Conservation (phyloP, 2,113 vertebrate species). For the Proterorhinus semilunaris region DNA sequence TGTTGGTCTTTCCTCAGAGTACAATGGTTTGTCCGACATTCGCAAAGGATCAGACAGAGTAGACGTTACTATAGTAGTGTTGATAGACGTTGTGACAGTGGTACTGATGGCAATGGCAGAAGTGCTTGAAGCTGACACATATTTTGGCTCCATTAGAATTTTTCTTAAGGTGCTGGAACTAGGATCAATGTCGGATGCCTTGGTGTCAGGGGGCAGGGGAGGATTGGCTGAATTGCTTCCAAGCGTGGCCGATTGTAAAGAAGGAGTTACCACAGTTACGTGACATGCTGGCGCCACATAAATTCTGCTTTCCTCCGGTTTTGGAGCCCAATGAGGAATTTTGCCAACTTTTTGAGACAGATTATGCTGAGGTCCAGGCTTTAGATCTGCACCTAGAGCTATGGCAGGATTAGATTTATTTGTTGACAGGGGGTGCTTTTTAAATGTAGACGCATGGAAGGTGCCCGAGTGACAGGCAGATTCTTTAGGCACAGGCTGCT, state of each 20-base stretch:
- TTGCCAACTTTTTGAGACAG: constrained; percentile 56
- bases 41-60: constrained; percentile 72
- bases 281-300: constrained; percentile 80
- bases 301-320: constrained; percentile 83
- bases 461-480: constrained; percentile 76
- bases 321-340: constrained; percentile 81
- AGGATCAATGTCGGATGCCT: constrained; percentile 90
- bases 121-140: constrained; percentile 82
- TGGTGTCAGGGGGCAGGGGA: constrained; percentile 88
- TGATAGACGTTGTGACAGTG: constrained; percentile 59
- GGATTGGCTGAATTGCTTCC: constrained; percentile 68
- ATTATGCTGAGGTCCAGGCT: constrained; percentile 70
- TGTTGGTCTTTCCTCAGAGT: constrained; percentile 79
- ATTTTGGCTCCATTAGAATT: constrained; percentile 98
- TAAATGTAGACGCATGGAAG: constrained; percentile 59
- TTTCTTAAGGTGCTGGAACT: constrained; percentile 95
- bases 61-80: constrained; percentile 80
- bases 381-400: constrained; percentile 48
- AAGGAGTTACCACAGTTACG: constrained; percentile 72
- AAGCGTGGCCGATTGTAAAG: constrained; percentile 58
- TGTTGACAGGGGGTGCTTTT: constrained; percentile 53
- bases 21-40: constrained; percentile 70
- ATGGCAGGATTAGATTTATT: constrained; percentile 49
- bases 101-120: constrained; percentile 19
- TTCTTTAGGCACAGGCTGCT: constrained; percentile 81